A percentile compares a stretch with the other conserved stretches of the same genome.
Conservation (phyloP, 1,140 invertebrate species). For the Cephus cinctus region DNA sequence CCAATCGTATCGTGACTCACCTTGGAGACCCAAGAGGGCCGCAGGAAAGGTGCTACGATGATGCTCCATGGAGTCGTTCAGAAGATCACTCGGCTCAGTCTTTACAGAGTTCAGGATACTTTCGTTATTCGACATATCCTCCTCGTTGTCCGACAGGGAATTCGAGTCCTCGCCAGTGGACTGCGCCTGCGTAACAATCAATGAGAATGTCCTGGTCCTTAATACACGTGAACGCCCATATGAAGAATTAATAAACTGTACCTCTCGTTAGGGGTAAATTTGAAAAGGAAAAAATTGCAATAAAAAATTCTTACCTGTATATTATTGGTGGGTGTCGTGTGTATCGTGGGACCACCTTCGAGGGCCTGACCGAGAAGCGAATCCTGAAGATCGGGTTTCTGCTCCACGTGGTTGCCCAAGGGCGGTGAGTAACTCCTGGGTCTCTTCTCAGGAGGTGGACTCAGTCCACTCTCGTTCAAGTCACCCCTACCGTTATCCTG, state of each 20-base stretch:
- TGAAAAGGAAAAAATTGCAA: background rate
- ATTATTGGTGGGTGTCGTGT: slow-evolving; percentile 50
- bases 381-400: slow-evolving; percentile 63
- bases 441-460: slow-evolving; percentile 59
- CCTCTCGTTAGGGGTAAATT: background rate
- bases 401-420: slow-evolving; percentile 51
- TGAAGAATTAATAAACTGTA: background rate
- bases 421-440: slow-evolving; percentile 58
- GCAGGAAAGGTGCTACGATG: slow-evolving; percentile 64
- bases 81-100: slow-evolving; percentile 61
- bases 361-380: slow-evolving; percentile 73
- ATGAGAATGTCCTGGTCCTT: slow-evolving; percentile 5
- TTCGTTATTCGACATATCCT: slow-evolving; percentile 66
- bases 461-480: slow-evolving; percentile 47
- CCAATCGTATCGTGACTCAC: too few relatives aligned
- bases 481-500: slow-evolving; percentile 52
- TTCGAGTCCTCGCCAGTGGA: slow-evolving; percentile 79
- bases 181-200: slow-evolving; percentile 66
- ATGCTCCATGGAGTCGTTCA: slow-evolving; percentile 56
- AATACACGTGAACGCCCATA: background rate
- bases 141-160: slow-evolving; percentile 63
- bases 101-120: slow-evolving; percentile 63
- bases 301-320: slow-evolving; percentile 35
- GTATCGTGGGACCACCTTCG: slow-evolving; percentile 63
- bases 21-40: slow-evolving; percentile 70